These are phyloP conservation scores for Oriolus oriolus DNA, from an alignment of 2,113 vertebrate species.

Conservation along the genomic window DNA sequence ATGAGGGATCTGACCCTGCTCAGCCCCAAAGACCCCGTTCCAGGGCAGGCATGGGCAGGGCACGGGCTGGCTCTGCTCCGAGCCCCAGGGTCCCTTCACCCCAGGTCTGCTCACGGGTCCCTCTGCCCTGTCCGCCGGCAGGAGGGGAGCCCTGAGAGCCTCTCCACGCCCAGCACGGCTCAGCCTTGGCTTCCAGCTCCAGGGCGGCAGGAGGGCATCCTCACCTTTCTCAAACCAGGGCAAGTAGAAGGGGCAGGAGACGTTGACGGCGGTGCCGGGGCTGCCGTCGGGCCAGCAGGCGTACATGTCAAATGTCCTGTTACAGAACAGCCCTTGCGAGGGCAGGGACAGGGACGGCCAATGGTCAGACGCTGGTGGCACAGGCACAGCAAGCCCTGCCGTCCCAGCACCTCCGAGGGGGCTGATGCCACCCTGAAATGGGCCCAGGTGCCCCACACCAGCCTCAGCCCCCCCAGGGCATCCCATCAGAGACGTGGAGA, in stretches of 20 bases:
- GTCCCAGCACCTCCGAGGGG: background rate
- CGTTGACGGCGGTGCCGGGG: conserved; percentile 67
- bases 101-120: background rate
- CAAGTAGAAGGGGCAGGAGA: conserved; percentile 83
- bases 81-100: rapidly evolving
- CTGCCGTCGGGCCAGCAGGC: conserved; percentile 83
- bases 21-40: background rate
- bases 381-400: rapidly evolving
- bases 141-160: background rate
- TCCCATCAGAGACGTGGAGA: background rate
- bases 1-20: rapidly evolving
- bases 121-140: rapidly evolving
- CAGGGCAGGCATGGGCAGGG: background rate
- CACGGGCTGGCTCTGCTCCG: rapidly evolving
- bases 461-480: rapidly evolving
- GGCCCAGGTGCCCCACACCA: background rate
- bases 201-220: background rate
- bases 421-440: background rate
- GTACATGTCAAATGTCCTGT: conserved; percentile 81
- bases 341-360: background rate
- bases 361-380: rapidly evolving
- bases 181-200: background rate
- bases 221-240: conserved; percentile 85
- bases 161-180: background rate
- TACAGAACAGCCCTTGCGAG: conserved; percentile 69